Base-by-base conservation (phyloP, 2,888 invertebrate species). In the Scrobipalpa costella region DNA sequence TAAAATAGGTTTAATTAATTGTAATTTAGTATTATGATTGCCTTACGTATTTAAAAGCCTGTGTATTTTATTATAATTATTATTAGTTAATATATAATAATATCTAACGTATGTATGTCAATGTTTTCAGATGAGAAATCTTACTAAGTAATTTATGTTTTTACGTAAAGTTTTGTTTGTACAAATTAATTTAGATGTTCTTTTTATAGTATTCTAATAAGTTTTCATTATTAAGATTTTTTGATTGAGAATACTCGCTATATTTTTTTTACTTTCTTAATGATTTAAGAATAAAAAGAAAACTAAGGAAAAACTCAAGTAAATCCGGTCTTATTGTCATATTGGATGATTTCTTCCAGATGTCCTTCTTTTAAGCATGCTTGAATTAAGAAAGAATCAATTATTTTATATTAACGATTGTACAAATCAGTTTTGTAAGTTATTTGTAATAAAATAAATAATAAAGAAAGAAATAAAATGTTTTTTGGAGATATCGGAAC, bases 401-500 rank as follows among this genome's bases (percentile, higher is more conserved):
- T 64, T 62, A 21, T 62, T 64, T 62, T 64, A 13, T 62, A 64
- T 57, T 34, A 21, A 21, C 44, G 27, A 38, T 58, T 65, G 65
- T 65, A 63, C 65, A 65, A 65, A 65, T 58, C n/a, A 50, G 61
- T 50, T 69, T 83, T 71, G 66, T 88, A 87, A 88, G 84, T 86
- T 87, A 87, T 86, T 86, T 86, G 82, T 88, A 86, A 76, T 71
- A 73, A 64, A 75, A 70, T 74, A 79, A 73, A 33, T 27, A 27
- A 27, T 27, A 27, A 11, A 15, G 33, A 77, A 77, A 77, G 64
- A 72, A 88, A 84, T 87, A 84, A 89, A 88, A 84, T 78, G 82
- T 84, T 88, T 52, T 88, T 88, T 75, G 36, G 21, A 60, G 17
- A 11, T 9, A 44, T 21, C 19, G 33, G 13, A 27, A 15, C 47